Percentiles rank a stretch among this genome's conserved stretches.
Evolutionary conservation across 64 coral and sea anemone species (phyloP).

Genomic region (Montipora foliosa): DNA sequence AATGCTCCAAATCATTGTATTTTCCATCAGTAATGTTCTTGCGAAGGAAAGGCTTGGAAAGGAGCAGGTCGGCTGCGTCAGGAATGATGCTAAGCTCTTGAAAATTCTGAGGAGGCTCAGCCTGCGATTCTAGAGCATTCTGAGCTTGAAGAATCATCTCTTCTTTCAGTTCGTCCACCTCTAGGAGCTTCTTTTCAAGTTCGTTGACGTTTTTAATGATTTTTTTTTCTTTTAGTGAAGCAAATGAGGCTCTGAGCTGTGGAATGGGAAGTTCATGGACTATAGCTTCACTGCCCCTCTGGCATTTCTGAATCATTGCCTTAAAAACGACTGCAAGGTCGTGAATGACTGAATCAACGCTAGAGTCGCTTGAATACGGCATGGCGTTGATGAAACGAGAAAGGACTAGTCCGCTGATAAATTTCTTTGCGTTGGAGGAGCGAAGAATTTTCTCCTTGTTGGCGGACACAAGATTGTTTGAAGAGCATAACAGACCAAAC

Average conservation of each 20-base stretch:
- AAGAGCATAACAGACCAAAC: neutral
- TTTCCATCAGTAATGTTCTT: slow-evolving; percentile 73
- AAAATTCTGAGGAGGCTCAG: slow-evolving; percentile 79
- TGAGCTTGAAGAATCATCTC: neutral
- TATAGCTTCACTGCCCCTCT: neutral
- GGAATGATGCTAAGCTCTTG: slow-evolving; percentile 70
- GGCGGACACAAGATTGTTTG: neutral
- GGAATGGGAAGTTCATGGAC: slow-evolving; percentile 3
- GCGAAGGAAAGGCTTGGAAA: slow-evolving; percentile 77
- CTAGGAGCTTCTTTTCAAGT: slow-evolving; percentile 1
- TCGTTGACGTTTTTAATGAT: neutral
- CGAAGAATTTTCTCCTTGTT: neutral
- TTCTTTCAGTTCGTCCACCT: neutral
- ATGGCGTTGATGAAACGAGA: slow-evolving; percentile 28
- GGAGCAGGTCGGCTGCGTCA: slow-evolving; percentile 45
- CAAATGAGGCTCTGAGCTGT: neutral
- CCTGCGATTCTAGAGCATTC: neutral
- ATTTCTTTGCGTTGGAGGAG: neutral
- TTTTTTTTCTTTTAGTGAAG: neutral
- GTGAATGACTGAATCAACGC: neutral
- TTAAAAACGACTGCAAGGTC: slow-evolving; percentile 17
- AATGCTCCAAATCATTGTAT: slow-evolving; percentile 76
- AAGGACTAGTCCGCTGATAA: slow-evolving; percentile 1
- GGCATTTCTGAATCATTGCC: neutral
- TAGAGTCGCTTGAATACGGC: neutral